Conservation (phyloP, 2,888 invertebrate species). For the Sinotaia quadrata region DNA sequence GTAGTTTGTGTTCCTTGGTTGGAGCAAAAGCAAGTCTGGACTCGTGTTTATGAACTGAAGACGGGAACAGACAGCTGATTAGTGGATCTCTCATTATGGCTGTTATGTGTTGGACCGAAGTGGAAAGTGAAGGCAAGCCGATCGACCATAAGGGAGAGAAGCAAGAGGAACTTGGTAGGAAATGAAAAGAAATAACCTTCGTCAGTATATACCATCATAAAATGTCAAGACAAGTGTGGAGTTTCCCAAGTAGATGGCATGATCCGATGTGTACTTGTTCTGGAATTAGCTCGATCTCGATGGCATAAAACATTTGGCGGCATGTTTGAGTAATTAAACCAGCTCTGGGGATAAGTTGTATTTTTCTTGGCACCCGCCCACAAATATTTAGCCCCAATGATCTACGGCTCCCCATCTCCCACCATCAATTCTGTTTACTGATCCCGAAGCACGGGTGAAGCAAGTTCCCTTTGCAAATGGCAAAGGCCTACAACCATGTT, state of each 20-base stretch:
- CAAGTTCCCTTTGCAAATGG: conserved; percentile 16
- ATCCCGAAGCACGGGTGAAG: conserved; percentile 14
- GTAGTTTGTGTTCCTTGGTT: neutral
- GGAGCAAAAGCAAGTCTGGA: conserved; percentile 9
- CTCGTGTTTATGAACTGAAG: conserved; percentile 12
- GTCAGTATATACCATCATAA: conserved; percentile 1
- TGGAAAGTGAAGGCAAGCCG: neutral
- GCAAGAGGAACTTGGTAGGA: neutral
- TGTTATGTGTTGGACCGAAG: neutral
- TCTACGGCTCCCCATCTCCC: conserved; percentile 1
- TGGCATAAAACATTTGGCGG: conserved; percentile 35
- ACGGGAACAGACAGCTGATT: conserved; percentile 18
- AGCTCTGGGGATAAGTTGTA: conserved; percentile 26
- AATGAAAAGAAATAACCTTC: too few species aligned
- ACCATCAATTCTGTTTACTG: conserved; percentile 28
- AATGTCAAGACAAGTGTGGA: conserved; percentile 7
- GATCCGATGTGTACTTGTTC: neutral
- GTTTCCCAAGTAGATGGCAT: neutral
- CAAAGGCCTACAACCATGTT: conserved; percentile 7
- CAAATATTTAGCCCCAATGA: conserved; percentile 34
- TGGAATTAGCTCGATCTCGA: conserved; percentile 30
- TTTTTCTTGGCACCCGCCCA: conserved; percentile 38
- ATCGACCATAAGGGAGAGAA: neutral
- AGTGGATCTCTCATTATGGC: conserved; percentile 18
- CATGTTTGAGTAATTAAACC: conserved; percentile 39